Evolutionary conservation across 2,888 invertebrate genomes (phyloP).

Genomic region (Apamea monoglypha): DNA sequence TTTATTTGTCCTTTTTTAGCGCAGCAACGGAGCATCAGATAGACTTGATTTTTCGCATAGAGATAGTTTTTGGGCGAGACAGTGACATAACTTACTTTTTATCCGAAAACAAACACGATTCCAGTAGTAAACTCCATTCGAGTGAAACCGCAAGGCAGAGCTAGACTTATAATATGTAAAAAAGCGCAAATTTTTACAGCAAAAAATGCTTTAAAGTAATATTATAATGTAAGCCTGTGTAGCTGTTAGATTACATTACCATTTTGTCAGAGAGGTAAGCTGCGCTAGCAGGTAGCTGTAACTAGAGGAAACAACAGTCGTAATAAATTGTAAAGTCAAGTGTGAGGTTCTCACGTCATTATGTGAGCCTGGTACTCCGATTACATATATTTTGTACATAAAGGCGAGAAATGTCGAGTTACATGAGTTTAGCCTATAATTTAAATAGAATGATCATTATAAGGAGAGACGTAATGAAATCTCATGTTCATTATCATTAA

Average conservation of each 20-base stretch:
- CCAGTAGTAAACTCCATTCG: background rate
- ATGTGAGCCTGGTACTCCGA: constrained; percentile 41
- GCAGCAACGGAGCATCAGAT: background rate
- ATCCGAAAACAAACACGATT: background rate
- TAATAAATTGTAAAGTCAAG: constrained; percentile 34
- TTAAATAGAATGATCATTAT: background rate
- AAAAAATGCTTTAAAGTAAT: background rate
- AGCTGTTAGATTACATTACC: constrained; percentile 23
- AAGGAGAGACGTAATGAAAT: background rate
- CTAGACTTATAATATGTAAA: background rate
- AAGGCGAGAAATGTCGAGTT: background rate
- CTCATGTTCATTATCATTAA: background rate
- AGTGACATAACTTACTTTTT: background rate
- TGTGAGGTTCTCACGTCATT: constrained; percentile 24
- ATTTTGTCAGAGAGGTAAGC: constrained; percentile 28
- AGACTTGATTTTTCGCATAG: background rate
- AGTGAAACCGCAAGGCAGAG: background rate
- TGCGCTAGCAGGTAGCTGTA: constrained; percentile 16
- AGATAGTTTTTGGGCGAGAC: background rate
- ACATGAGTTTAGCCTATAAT: constrained; percentile 1
- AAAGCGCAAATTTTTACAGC: background rate
- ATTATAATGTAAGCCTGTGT: background rate
- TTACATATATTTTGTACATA: constrained; percentile 17
- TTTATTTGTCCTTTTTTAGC: background rate
- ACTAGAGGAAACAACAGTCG: constrained; percentile 21